Percentiles rank a stretch among this genome's conserved stretches.
Conservation (phyloP, 2,888 invertebrate genomes). For the Exephanes ischioxanthus region DNA sequence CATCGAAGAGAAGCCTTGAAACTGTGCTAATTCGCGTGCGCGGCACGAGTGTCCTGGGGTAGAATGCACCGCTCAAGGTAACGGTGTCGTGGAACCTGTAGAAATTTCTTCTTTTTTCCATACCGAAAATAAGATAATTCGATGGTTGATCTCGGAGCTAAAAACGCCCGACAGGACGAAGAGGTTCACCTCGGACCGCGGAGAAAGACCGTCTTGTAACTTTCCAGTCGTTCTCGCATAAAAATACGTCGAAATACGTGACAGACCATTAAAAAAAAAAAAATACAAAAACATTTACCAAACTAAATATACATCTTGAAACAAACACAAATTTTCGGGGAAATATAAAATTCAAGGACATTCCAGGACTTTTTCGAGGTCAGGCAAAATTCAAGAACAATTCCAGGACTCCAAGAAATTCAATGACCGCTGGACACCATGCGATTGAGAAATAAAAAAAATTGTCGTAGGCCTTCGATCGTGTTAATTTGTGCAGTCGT, state of each 20-base stretch:
- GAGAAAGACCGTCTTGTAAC: not conserved
- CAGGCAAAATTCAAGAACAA: no score
- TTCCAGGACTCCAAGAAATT: no score
- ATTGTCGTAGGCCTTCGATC: conserved; percentile 4
- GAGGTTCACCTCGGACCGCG: conserved; percentile 28
- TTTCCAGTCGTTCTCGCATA: not conserved
- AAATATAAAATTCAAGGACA: no score
- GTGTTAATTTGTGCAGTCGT: not conserved
- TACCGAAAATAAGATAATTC: conserved; percentile 21
- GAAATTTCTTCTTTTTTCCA: conserved; percentile 38
- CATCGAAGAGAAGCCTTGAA: not conserved
- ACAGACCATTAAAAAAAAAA: no score
- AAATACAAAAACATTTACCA: no score
- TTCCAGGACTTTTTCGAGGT: no score
- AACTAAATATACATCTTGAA: no score
- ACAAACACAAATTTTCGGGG: no score
- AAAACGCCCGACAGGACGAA: conserved; percentile 30
- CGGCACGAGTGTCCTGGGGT: conserved; percentile 18
- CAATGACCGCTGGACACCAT: no score
- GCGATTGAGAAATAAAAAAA: not conserved
- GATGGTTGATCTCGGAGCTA: conserved; percentile 22
- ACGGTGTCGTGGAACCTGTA: not conserved
- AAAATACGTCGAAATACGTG: no score
- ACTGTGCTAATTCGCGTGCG: conserved; percentile 6
- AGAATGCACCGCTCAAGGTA: conserved; percentile 19